Evolutionary conservation across 35 echinoderm and acorn worm genomes (phyloP), one percentile per base, ranked within the genome.

Genomic region (Amphiura filiformis): DNA sequence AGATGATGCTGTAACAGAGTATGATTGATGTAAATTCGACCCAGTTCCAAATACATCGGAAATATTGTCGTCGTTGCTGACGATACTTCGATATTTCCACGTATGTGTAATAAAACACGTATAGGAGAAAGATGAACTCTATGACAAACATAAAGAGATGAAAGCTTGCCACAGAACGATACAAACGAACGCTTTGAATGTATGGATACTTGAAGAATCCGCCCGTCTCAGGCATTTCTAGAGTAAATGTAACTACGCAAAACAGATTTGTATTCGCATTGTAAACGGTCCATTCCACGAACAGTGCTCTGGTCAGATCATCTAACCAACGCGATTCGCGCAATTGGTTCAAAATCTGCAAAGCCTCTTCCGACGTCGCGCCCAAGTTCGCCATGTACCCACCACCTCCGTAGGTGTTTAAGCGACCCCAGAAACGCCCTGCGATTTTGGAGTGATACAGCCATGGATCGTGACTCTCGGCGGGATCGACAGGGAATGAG

Each of bases 211-310:
- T 95, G 32, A 99, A 39, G 18, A 99, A 81, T 17, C 93, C 90
- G 2, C 96, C 96, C 22, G 76, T 79, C 39, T 86, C 93, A 9
- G 93, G 93, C 35, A 86, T 89, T 61, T 99, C 96, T 32, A 92
- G 38, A 31, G 94, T 86, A 36, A 95, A 80, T 15, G 93, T 92
- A 14, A 94, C 90, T 52, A 95, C 84, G 0, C 87, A 87, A 75
- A 99, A 99, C 36, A 99, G 87, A 56, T 99, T 99, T 30, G 90
- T 86, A 70, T 99, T 94, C 9, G 90, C 96, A 82, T 94, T 99
- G 78, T 94, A 99, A 3, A 92, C 65, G 4, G 96, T 93, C 93
- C 93, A 99, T 37, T 99, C 96, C 0, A 95, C 83, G 82, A 92
- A 92, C 34, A 99, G 84, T 0, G 90, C 96, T 34, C 93, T 81